These are phyloP conservation scores for Siniperca chuatsi DNA, from an alignment of 2,113 vertebrate species.

Conservation along the genomic window DNA sequence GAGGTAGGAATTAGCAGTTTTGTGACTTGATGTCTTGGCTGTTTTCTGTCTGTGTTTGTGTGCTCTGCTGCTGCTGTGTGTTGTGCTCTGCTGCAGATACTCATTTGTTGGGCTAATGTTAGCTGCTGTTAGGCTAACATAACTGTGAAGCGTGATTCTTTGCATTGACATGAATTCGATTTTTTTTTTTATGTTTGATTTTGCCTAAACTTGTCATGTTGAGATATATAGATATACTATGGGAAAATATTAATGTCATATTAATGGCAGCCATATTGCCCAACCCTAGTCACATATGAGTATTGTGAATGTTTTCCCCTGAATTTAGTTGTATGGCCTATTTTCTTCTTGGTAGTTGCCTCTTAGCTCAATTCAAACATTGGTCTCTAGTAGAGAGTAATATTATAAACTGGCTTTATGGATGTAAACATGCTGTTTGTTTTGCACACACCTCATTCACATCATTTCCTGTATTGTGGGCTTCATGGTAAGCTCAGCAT, in stretches of 20 bases:
- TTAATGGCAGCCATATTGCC: not conserved
- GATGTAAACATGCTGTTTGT: not conserved
- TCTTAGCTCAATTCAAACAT: not conserved
- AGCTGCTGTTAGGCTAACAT: not conserved
- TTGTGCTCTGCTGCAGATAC: constrained; percentile 1
- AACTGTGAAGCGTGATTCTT: not conserved
- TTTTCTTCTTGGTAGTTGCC: not conserved
- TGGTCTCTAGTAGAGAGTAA: too few species aligned
- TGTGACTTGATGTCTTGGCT: not conserved
- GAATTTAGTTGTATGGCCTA: not conserved
- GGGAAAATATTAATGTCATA: not conserved
- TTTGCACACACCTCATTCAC: not conserved
- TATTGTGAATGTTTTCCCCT: not conserved
- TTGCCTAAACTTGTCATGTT: not conserved
- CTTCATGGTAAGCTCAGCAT: not conserved
- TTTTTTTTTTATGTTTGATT: not conserved
- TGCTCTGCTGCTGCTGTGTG: not conserved
- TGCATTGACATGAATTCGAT: not conserved
- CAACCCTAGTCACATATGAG: not conserved
- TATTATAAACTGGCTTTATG: not conserved
- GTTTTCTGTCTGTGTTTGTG: not conserved
- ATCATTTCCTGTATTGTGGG: not conserved
- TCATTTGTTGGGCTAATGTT: not conserved
- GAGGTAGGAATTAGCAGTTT: constrained; percentile 9
- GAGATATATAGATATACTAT: not conserved